Conservation (phyloP, 2,888 invertebrate genomes). For the Epicampocera succincta region DNA sequence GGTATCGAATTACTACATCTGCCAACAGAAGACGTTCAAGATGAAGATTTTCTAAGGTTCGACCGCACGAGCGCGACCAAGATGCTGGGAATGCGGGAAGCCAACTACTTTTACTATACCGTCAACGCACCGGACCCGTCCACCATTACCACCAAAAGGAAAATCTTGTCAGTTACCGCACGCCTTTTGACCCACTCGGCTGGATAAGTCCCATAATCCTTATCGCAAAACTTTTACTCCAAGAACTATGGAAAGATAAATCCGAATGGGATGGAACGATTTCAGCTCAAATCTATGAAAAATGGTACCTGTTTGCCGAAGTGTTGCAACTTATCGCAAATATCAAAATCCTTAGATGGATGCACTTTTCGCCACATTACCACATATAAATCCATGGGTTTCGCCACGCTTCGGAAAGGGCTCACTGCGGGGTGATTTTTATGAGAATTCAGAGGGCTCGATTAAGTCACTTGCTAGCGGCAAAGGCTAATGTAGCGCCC, state of each 20-base stretch:
- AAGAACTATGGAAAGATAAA: slow-evolving; percentile 16
- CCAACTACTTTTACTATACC: background rate
- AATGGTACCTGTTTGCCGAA: too few species aligned
- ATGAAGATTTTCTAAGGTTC: too few species aligned
- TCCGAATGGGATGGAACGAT: slow-evolving; percentile 56
- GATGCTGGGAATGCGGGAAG: background rate
- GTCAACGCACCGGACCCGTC: slow-evolving; percentile 54
- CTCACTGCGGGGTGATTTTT: background rate
- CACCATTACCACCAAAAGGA: too few species aligned
- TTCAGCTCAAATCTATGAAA: too few species aligned
- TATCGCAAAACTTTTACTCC: slow-evolving; percentile 40
- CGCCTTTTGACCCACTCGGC: slow-evolving; percentile 62
- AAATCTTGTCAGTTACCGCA: slow-evolving; percentile 11
- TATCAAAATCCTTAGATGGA: background rate
- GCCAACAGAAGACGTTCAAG: background rate
- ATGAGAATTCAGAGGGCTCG: background rate
- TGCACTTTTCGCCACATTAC: background rate
- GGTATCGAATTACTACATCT: background rate
- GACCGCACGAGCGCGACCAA: background rate
- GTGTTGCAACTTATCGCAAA: background rate
- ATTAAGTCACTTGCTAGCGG: background rate
- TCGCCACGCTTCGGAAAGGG: background rate
- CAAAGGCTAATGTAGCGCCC: background rate
- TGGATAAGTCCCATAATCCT: slow-evolving; percentile 61
- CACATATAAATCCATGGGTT: background rate